These are phyloP conservation scores for Grapholita molesta DNA, from an alignment of 1,140 invertebrate species.

Conservation along the genomic window DNA sequence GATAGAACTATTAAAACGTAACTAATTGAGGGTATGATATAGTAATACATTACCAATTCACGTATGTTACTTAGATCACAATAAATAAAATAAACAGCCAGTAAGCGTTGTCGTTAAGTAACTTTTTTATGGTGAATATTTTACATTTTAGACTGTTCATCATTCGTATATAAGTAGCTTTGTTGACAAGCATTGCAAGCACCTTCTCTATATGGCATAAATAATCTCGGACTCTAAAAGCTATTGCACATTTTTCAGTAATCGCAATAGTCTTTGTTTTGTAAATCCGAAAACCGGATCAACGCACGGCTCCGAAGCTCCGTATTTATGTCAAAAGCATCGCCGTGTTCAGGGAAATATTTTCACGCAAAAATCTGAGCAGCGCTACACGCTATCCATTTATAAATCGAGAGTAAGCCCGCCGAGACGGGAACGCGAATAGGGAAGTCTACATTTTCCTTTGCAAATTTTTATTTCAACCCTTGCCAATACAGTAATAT, in stretches of 20 bases:
- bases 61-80: slow-evolving; percentile 40
- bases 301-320: background rate
- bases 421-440: slow-evolving; percentile 62
- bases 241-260: background rate
- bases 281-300: background rate
- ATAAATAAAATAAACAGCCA: slow-evolving; percentile 22
- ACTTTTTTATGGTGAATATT: background rate
- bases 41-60: slow-evolving; percentile 35
- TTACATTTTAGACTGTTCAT: background rate
- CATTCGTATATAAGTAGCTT: background rate
- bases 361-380: slow-evolving; percentile 50
- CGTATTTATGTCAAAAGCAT: slow-evolving; percentile 10
- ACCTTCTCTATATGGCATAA: background rate
- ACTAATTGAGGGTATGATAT: slow-evolving; percentile 60
- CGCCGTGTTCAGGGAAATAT: slow-evolving; percentile 27
- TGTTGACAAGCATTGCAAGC: background rate
- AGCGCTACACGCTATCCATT: slow-evolving; percentile 53
- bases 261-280: background rate
- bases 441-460: slow-evolving; percentile 65
- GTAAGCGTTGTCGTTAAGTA: slow-evolving; percentile 8
- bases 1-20: slow-evolving; percentile 50
- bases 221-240: background rate
- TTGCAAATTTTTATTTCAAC: slow-evolving; percentile 41
- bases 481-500: background rate
- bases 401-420: slow-evolving; percentile 66